These are phyloP conservation scores for Orgyia antiqua DNA, from an alignment of 2,888 invertebrate genomes.

Conservation along the genomic window DNA sequence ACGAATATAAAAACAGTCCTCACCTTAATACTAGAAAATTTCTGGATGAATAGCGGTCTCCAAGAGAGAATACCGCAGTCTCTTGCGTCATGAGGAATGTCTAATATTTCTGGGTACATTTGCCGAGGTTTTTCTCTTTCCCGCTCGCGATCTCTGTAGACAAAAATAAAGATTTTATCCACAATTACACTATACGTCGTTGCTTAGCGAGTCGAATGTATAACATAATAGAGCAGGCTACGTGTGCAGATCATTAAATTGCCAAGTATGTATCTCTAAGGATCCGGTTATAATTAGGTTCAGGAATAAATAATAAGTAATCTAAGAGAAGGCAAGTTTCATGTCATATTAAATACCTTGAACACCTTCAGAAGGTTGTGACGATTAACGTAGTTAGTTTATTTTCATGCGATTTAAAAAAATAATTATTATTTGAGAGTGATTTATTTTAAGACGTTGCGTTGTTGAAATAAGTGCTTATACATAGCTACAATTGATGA, in stretches of 20 bases:
- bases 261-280: background rate
- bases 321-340: no score
- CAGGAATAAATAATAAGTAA: no score
- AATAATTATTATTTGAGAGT: no score
- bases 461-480: no score
- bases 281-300: no score
- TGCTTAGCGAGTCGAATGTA: background rate
- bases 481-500: no score
- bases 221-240: background rate
- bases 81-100: conserved; percentile 82
- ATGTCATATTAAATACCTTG: no score
- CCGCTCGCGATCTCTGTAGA: conserved; percentile 69
- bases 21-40: conserved; percentile 93
- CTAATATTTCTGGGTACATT: conserved; percentile 80
- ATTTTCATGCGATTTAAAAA: no score
- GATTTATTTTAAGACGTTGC: no score
- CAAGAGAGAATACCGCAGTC: conserved; percentile 94
- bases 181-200: background rate
- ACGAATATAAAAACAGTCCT: no score
- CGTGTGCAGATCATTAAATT: background rate
- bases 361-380: no score
- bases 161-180: conserved; percentile 8
- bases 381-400: no score
- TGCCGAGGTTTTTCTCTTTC: conserved; percentile 79
- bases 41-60: conserved; percentile 90